These are phyloP conservation scores for Sminthurinus signatus DNA, from an alignment of 1,140 invertebrate genomes.

Conservation along the genomic window DNA sequence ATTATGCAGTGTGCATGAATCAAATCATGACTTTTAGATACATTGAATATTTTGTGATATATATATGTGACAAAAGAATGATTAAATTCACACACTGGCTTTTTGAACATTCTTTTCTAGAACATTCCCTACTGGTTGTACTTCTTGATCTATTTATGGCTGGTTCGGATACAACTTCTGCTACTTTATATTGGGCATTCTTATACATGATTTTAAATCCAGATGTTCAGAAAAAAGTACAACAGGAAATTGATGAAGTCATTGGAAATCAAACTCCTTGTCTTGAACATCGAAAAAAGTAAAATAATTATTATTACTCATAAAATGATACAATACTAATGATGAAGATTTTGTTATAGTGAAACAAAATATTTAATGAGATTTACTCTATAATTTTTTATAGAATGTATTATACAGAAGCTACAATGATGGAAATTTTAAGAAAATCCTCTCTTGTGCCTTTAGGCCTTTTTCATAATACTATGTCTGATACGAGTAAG, in stretches of 20 bases:
- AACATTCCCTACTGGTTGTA: constrained; percentile 34
- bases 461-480: constrained; percentile 70
- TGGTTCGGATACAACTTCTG: constrained; percentile 74
- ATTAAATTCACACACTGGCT: not conserved
- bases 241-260: constrained; percentile 67
- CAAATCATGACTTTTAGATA: no score
- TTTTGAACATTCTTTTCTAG: constrained; percentile 15
- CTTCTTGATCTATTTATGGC: constrained; percentile 53
- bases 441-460: constrained; percentile 71
- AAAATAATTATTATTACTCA: no score
- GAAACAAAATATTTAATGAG: not conserved
- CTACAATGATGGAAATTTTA: constrained; percentile 65
- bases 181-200: constrained; percentile 68
- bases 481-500: constrained; percentile 55
- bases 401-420: constrained; percentile 72
- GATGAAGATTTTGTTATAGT: not conserved
- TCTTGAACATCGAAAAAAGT: constrained; percentile 64
- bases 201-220: constrained; percentile 68
- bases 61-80: not conserved
- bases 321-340: not conserved
- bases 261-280: constrained; percentile 62
- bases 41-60: not conserved
- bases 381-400: no score
- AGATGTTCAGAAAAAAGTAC: constrained; percentile 69
- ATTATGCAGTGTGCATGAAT: no score